Base-by-base conservation (phyloP, 2,797 vertebrate genomes). In the Onychomys leucogaster region DNA sequence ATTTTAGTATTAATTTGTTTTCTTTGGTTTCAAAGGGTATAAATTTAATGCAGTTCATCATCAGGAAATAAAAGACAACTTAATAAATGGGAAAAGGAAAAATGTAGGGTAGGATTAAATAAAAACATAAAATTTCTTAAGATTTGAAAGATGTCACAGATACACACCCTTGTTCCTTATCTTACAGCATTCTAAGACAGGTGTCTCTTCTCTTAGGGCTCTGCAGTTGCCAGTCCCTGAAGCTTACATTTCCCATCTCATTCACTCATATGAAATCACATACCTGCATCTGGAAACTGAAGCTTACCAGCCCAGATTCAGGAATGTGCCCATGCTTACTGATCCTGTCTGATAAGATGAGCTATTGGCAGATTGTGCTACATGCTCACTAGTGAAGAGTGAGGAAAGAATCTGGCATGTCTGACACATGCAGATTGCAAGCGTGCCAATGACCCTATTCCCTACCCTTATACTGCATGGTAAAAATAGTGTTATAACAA, bases 61-160 rank as follows among this genome's bases (percentile, higher is more conserved):
- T 88, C 88, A 57, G n/a, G 27, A 94, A 90, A 89, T 89, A n/a
- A 57, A 86, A 93, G 14, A 63, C 32, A 13, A 29, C 41, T 92
- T 82, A 57, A 95, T 95, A 94, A 32, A 9, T 71, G 34, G n/a
- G 41, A 8, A n/a, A 69, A 43, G 10, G 57, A 12, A 76, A 96
- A 95, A 57, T 21, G 4, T 59, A 88, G 2, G 5, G 5, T 67
- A 90, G 5, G 41, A 32, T 23, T 23, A 21, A 29, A 59, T 76
- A 89, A 94, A 96, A 94, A 76, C 2, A 5, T 17, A 12, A 43
- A 5, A 91, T n/a, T 12, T 87, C 14, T 86, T n/a, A 91, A 17
- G 13, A 89, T 71, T 71, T 57, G 86, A 89, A 83, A 5, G 7
- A 32, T 61, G 43, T 75, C 29, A 59, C 55, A 55, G 75, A 43